A percentile compares a stretch with the other conserved stretches of the same genome.
phyloP scores from a whole-genome alignment of 1,140 invertebrate species.

The Phthorimaea operculella region DNA sequence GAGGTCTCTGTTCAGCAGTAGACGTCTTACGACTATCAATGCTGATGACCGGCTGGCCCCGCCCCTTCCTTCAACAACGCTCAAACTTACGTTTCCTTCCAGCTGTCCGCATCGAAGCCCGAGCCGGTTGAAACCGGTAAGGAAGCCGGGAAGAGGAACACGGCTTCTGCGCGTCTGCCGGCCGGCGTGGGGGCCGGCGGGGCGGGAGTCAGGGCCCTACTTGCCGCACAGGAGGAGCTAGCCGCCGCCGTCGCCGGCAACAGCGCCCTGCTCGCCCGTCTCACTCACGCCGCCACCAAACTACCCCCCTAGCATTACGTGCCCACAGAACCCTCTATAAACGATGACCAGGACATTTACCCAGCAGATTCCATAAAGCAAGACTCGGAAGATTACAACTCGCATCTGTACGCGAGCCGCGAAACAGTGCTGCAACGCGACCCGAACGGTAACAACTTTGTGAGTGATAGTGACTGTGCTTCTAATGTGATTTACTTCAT shows the following conservation, averaged over 20 bases:
- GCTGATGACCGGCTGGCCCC: too few relatives aligned
- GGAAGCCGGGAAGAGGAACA: constrained; percentile 1
- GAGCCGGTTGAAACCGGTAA: constrained; percentile 14
- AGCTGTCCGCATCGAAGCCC: constrained; percentile 15
- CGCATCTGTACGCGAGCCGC: too few relatives aligned
- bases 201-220: constrained; percentile 38
- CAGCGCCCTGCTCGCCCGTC: constrained; percentile 37
- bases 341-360: too few relatives aligned
- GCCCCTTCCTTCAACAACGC: too few relatives aligned
- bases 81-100: background rate
- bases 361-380: too few relatives aligned
- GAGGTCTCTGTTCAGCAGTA: too few relatives aligned
- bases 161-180: background rate
- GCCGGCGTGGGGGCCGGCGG: constrained; percentile 21
- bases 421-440: too few relatives aligned
- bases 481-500: too few relatives aligned
- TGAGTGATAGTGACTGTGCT: too few relatives aligned
- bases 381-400: too few relatives aligned
- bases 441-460: too few relatives aligned
- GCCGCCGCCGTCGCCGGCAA: constrained; percentile 25
- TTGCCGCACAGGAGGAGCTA: constrained; percentile 38
- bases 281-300: constrained; percentile 22
- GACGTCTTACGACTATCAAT: too few relatives aligned
- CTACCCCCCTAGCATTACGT: constrained; percentile 32
- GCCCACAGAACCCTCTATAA: background rate